Evolutionary conservation across 2,888 invertebrate genomes (phyloP).

Genomic region (Pollenia labialis): DNA sequence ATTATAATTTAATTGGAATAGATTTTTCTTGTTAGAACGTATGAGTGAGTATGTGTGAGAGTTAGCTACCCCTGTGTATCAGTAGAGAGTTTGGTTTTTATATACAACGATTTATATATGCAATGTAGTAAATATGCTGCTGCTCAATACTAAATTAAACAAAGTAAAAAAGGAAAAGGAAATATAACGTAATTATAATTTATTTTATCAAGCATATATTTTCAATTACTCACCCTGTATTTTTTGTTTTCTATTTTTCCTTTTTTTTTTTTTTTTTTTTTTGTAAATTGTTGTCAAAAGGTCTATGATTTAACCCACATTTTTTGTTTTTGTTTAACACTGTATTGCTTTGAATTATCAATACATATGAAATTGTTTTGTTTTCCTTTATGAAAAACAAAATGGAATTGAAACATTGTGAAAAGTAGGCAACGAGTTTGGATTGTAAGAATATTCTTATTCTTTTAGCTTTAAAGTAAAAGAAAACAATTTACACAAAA

Average conservation of each 20-base stretch:
- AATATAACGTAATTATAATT: conserved; percentile 67
- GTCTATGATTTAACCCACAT: conserved; percentile 70
- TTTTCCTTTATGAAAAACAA: conserved; percentile 18
- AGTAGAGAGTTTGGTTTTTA: neutral
- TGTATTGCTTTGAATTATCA: neutral
- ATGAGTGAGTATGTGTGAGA: neutral
- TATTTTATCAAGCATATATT: conserved; percentile 67
- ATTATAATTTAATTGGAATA: conserved; percentile 61
- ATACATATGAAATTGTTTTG: conserved; percentile 12
- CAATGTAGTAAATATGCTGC: conserved; percentile 18
- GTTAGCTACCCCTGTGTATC: conserved; percentile 25
- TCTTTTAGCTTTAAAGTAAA: neutral
- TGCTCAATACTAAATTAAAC: conserved; percentile 42
- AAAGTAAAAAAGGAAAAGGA: conserved; percentile 41
- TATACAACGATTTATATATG: neutral
- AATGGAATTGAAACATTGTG: conserved; percentile 45
- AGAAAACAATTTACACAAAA: neutral
- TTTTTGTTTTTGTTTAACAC: conserved; percentile 13
- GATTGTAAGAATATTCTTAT: neutral
- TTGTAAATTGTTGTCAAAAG: conserved; percentile 44
- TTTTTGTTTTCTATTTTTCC: neutral
- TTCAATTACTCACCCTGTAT: conserved; percentile 73
- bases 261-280: neutral
- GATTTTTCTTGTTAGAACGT: neutral
- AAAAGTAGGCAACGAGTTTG: conserved; percentile 1